These are phyloP conservation scores for Micromys minutus DNA, from an alignment of 2,113 vertebrate species.

Conservation along the genomic window DNA sequence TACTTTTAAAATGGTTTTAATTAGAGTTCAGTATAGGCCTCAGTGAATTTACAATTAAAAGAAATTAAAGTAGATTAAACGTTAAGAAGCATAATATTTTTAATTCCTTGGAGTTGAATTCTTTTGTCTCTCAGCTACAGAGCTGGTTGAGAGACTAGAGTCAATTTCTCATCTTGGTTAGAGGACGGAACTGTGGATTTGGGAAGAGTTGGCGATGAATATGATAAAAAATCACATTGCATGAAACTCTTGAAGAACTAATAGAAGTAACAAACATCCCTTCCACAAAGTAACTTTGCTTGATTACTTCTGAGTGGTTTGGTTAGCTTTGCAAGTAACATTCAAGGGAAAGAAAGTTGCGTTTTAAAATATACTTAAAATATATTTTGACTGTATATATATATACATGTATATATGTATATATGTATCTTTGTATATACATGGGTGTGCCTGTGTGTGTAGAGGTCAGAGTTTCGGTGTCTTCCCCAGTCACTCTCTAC, in stretches of 20 bases:
- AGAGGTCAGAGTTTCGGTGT: not conserved
- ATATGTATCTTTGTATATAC: not conserved
- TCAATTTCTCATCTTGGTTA: conserved; percentile 5
- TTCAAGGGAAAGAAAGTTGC: not conserved
- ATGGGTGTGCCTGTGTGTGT: not conserved
- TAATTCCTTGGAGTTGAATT: not conserved
- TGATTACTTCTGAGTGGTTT: not conserved
- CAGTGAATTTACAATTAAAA: not conserved
- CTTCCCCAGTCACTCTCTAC: not conserved
- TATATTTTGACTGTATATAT: not conserved
- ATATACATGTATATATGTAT: not conserved
- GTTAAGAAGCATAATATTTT: not conserved
- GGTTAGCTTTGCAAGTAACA: not conserved
- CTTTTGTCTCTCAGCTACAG: not conserved
- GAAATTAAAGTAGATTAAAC: not conserved
- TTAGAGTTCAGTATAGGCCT: not conserved
- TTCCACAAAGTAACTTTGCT: not conserved
- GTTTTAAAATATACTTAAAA: not conserved
- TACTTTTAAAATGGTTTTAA: not conserved
- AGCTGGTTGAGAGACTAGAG: not conserved
- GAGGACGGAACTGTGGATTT: not conserved
- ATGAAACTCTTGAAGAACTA: not conserved
- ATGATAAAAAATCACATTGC: not conserved
- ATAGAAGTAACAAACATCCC: not conserved
- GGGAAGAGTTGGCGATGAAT: not conserved